Evolutionary conservation across 2,113 vertebrate genomes (phyloP).

Genomic region (Laterallus jamaicensis): DNA sequence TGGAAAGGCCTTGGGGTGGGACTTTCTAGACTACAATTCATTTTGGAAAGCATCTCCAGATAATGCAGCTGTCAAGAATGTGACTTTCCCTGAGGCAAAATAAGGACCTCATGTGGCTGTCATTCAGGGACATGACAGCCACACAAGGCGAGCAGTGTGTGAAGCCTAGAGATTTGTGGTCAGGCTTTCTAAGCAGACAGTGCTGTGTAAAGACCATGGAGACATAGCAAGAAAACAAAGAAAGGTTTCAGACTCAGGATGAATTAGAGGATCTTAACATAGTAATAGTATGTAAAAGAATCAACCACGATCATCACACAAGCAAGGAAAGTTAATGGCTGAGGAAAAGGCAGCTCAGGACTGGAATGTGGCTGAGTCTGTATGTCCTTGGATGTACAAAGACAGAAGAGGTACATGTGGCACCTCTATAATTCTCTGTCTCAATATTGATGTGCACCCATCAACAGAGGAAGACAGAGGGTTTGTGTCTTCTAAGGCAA

Average conservation of each 20-base stretch:
- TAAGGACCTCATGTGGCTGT: neutral
- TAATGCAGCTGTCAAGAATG: neutral
- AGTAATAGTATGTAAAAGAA: neutral
- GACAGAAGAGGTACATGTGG: neutral
- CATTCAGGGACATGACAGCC: neutral
- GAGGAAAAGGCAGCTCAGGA: neutral
- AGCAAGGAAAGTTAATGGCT: neutral
- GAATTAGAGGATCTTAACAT: neutral
- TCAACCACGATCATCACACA: neutral
- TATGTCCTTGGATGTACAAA: neutral
- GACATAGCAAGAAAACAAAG: neutral
- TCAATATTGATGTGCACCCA: neutral
- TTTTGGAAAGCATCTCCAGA: neutral
- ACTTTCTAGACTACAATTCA: neutral
- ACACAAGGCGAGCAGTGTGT: neutral
- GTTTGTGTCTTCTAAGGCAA: neutral
- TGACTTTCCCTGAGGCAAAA: neutral
- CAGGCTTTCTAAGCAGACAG: neutral
- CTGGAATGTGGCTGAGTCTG: neutral
- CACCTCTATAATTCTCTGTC: neutral
- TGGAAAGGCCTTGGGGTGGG: neutral
- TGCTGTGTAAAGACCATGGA: neutral
- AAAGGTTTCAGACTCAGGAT: neutral
- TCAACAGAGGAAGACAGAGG: neutral
- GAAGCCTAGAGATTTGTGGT: neutral